These are phyloP conservation scores for Agriopis marginaria DNA, from an alignment of 2,888 invertebrate species.

Conservation along the genomic window DNA sequence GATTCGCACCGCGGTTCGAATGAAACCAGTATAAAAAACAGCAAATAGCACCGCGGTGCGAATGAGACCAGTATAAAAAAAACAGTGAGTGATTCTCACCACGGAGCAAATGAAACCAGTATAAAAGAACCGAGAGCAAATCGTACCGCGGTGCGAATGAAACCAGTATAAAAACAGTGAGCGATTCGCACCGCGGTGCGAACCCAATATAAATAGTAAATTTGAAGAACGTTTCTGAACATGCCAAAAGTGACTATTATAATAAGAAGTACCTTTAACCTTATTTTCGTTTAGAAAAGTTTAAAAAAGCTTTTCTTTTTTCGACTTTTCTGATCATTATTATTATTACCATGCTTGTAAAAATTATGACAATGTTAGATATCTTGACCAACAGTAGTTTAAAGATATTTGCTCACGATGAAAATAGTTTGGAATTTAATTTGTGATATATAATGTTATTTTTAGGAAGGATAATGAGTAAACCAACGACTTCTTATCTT, in stretches of 20 bases:
- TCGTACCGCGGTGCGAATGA: too few relatives aligned
- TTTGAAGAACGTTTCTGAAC: neutral
- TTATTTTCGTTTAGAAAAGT: neutral
- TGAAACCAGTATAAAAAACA: too few relatives aligned
- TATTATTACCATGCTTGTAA: conserved; percentile 35
- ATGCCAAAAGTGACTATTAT: neutral
- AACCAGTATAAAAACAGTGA: too few relatives aligned
- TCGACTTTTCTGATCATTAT: neutral
- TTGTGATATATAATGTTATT: conserved; percentile 70
- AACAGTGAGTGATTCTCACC: too few relatives aligned
- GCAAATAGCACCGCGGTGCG: too few relatives aligned
- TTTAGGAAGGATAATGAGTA: conserved; percentile 49
- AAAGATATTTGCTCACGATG: conserved; percentile 79
- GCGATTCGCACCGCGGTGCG: too few relatives aligned
- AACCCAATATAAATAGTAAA: too few relatives aligned
- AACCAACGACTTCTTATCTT: neutral
- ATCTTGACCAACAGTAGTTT: conserved; percentile 81
- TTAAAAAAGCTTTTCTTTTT: neutral
- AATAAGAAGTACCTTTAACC: neutral
- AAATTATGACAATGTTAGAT: conserved; percentile 52
- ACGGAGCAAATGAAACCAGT: too few relatives aligned
- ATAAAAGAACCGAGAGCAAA: too few relatives aligned
- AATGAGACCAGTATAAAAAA: too few relatives aligned
- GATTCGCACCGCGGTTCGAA: too few relatives aligned
- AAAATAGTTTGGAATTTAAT: conserved; percentile 78